Percentiles rank a stretch among this genome's conserved stretches.
Evolutionary conservation across 2,113 vertebrate genomes (phyloP).

Genomic region (Octodon degus): DNA sequence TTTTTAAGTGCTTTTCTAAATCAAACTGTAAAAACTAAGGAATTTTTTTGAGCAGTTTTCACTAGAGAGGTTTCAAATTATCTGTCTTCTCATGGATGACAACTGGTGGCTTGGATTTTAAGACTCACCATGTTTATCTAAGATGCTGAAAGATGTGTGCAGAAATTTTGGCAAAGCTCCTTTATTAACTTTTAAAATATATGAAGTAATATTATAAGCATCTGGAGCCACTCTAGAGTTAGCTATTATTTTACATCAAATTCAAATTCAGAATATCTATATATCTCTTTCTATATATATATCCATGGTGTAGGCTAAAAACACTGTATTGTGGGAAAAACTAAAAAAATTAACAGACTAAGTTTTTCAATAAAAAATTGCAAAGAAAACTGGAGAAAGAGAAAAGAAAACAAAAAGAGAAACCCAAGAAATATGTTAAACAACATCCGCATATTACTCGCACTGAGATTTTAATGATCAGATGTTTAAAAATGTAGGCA

Average conservation of each 20-base stretch:
- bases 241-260: not conserved
- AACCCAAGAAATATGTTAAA: not conserved
- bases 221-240: not conserved
- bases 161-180: not conserved
- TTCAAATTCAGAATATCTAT: not conserved
- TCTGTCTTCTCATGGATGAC: not conserved
- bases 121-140: not conserved
- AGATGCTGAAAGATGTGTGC: not conserved
- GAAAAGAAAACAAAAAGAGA: not conserved
- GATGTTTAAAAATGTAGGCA: not conserved
- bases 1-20: not conserved
- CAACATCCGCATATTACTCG: not conserved
- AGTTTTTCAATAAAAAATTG: not conserved
- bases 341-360: not conserved
- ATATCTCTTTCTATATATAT: not conserved
- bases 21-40: not conserved
- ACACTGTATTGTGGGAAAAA: not conserved
- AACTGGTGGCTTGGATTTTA: not conserved
- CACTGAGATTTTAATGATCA: slow-evolving; percentile 36
- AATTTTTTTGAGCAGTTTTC: not conserved
- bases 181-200: not conserved
- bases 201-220: not conserved
- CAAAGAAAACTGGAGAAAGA: not conserved
- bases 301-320: not conserved
- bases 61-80: not conserved